Evolutionary conservation across 2,797 vertebrate genomes (phyloP).

Genomic region (Sebastiscus tertius): DNA sequence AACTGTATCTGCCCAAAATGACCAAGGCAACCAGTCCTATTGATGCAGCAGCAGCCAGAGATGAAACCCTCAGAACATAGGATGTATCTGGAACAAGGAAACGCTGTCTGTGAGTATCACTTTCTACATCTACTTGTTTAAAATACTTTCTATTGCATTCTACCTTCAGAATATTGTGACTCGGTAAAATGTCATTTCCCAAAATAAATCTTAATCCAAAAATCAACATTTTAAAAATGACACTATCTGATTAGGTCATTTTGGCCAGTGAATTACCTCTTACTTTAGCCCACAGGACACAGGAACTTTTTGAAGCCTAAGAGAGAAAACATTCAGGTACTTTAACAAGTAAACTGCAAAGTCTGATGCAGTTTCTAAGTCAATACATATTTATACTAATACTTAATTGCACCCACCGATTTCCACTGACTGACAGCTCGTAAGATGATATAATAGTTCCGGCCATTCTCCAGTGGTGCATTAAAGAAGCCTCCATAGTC

Average conservation of each 20-base stretch:
- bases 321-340: conserved; percentile 21
- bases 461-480: conserved; percentile 86
- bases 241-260: background rate
- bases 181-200: background rate
- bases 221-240: background rate
- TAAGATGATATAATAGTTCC: conserved; percentile 89
- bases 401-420: conserved; percentile 77
- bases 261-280: conserved; percentile 64
- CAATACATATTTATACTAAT: background rate
- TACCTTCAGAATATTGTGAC: background rate
- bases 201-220: background rate
- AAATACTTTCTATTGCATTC: background rate
- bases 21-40: conserved; percentile 62
- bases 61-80: conserved; percentile 67
- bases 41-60: conserved; percentile 57
- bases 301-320: conserved; percentile 77
- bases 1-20: conserved; percentile 61
- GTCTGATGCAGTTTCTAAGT: background rate
- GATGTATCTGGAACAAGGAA: conserved; percentile 67
- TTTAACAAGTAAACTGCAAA: background rate
- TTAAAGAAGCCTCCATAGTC: conserved; percentile 90
- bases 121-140: background rate
- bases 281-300: conserved; percentile 83
- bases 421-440: conserved; percentile 90
- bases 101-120: background rate